Base-by-base conservation (phyloP, 2,888 invertebrate species). In the Archips crataeganus region DNA sequence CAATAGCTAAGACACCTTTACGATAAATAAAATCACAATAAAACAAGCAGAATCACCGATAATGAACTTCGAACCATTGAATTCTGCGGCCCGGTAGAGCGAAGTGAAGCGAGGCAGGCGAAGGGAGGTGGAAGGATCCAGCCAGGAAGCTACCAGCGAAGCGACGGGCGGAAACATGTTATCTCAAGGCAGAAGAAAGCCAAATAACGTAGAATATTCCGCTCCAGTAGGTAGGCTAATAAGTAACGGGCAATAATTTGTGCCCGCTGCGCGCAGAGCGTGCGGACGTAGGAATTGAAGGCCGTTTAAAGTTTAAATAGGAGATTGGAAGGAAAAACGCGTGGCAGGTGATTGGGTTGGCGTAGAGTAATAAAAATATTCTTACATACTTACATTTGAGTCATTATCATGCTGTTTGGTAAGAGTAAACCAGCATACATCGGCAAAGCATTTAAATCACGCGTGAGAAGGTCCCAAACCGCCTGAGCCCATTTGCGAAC, bases 131-230 rank as follows among this genome's bases (percentile, higher is more conserved):
- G 61, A 45, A 61, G 39, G 61, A 39, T 5, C 39, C 5, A 39
- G n/a, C 54, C 15, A 42, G 61, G 39, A 62, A 39, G 42, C 42
- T 8, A 51, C 36, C 15, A 10, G 11, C 45, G 42, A 11, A 42
- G 62, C 42, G 32, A 9, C 2, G 62, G 45, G 11, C 62, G 45
- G 62, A 62, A 62, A 23, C 62, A 5, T 10, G 57, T 45, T 62
- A 62, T 42, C 42, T 39, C 6, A 23, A 42, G 15, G 23, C 39
- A 42, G 45, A 42, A 45, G 62, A 62, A 62, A 62, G 45, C 23
- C 62, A 42, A 45, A 60, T 60, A 60, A 42, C 15, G 23, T 13
- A 45, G 62, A 62, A 62, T 45, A 45, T 62, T 62, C n/a, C 62
- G 45, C 42, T 23, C 23, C 62, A 15, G 9, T 23, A 23, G 9